Conservation (phyloP, 1,140 invertebrate genomes). For the Drosophila busckii region DNA sequence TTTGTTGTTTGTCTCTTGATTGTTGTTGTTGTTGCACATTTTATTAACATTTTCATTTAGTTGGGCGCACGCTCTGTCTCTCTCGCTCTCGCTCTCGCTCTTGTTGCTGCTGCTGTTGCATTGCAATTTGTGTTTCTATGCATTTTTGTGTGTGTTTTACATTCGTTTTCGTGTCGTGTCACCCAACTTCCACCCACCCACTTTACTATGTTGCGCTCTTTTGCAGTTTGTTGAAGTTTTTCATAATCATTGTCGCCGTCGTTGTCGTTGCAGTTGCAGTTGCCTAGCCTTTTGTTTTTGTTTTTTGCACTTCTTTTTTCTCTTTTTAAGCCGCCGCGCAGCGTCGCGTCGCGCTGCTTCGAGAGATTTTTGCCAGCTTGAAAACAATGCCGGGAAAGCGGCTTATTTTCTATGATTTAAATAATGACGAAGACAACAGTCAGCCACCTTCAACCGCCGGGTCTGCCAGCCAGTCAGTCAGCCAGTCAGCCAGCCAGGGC, state of each 20-base stretch:
- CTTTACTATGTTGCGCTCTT: conserved; percentile 58
- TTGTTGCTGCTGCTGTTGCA: conserved; percentile 66
- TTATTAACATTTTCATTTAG: conserved; percentile 77
- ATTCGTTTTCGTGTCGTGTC: conserved; percentile 72
- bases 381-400: conserved; percentile 75
- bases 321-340: conserved; percentile 29
- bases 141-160: conserved; percentile 76
- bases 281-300: conserved; percentile 57
- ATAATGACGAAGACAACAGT: conserved; percentile 72
- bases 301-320: conserved; percentile 48
- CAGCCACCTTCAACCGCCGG: conserved; percentile 36
- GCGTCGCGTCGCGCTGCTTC: conserved; percentile 29
- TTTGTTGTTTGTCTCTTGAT: conserved; percentile 26
- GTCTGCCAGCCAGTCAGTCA: too few species aligned
- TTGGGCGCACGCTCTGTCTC: conserved; percentile 18
- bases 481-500: too few species aligned
- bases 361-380: conserved; percentile 65
- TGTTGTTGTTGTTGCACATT: conserved; percentile 61
- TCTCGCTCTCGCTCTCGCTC: neutral
- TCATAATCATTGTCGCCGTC: conserved; percentile 68
- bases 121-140: conserved; percentile 76
- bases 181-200: conserved; percentile 10
- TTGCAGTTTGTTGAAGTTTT: conserved; percentile 73
- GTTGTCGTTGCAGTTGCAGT: conserved; percentile 19
- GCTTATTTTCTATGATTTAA: conserved; percentile 77